A percentile compares a stretch with the other conserved stretches of the same genome.
Conservation (phyloP, 2,113 vertebrate genomes). For the Polyodon spathula region DNA sequence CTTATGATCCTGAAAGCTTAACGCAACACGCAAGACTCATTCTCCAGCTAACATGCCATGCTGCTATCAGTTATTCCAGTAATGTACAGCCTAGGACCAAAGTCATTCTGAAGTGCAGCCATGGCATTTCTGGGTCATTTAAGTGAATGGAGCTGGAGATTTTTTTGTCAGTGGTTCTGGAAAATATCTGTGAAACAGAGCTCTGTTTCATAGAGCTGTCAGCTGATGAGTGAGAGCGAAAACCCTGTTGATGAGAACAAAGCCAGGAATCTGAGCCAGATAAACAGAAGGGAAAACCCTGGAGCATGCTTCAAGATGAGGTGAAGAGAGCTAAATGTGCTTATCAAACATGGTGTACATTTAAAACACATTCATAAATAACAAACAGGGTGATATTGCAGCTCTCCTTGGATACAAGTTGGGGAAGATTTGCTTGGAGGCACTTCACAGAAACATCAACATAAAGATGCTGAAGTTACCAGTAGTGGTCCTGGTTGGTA, state of each 20-base stretch:
- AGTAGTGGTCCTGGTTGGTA: too few relatives aligned
- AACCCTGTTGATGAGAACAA: constrained; percentile 24
- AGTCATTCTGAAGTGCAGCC: constrained; percentile 14
- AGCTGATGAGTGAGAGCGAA: constrained; percentile 22
- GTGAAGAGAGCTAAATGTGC: too few relatives aligned
- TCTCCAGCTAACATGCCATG: not conserved
- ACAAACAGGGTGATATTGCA: too few relatives aligned
- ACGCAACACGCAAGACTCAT: not conserved
- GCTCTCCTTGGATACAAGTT: too few relatives aligned
- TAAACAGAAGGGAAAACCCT: not conserved
- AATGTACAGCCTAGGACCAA: not conserved
- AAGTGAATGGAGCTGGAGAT: constrained; percentile 6
- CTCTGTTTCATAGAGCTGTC: constrained; percentile 15
- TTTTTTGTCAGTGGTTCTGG: constrained; percentile 9
- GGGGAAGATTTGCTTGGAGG: too few relatives aligned
- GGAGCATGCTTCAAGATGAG: not conserved
- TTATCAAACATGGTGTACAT: too few relatives aligned
- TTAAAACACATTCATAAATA: too few relatives aligned
- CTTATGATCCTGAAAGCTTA: too few relatives aligned
- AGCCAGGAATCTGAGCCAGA: constrained; percentile 19
- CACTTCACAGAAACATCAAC: too few relatives aligned
- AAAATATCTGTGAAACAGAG: not conserved
- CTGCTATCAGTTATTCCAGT: constrained; percentile 6
- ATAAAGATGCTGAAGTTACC: too few relatives aligned
- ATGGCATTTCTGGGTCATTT: constrained; percentile 17